Evolutionary conservation across 2,113 vertebrate genomes (phyloP), one percentile per base, ranked within the genome.

Genomic region (Eudyptes chrysolophus): DNA sequence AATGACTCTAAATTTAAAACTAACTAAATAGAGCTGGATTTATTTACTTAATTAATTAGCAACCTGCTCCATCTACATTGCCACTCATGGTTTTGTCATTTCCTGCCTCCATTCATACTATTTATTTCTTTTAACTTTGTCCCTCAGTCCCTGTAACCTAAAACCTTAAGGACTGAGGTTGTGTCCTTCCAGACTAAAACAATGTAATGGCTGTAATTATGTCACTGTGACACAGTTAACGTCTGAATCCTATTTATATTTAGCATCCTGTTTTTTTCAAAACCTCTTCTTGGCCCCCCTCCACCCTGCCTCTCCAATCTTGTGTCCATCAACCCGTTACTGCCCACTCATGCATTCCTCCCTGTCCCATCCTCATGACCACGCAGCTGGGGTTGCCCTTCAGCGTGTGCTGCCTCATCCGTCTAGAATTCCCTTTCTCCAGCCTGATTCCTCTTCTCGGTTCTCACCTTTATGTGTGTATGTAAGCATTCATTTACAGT

Each of bases 301-400:
- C 93, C 86, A 89, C 54, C 40, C 25, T 72, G 78, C 82, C 80
- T 91, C 77, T 94, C 89, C 90, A 82, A 49, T 71, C 71, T 21
- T 32, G 49, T 51, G 81, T 85, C 93, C 70, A 66, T 96, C 97
- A 91, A 66, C 84, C 78, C 68, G 74, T 74, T 80, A 79, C 83
- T 96, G 94, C 93, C 66, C 96, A 95, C 91, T 96, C 96, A 93
- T 77, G 89, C 91, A 96, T 96, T 97, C 94, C 94, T 96, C 32
- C 36, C 62, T 1, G 3, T 88, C 64, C 89, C 51, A 61, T 80
- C 89, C 93, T 72, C 84, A 68, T 92, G 93, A 93, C 55, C 89
- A 40, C 0, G n/a, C 89, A 94, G 95, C 89, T 95, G 93, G 89
- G 89, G 81, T 95, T 97, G 95, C 93, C 96, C 84, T 96, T 96